These are phyloP conservation scores for Hexactinellida sp. DNA, from an alignment of 37 sponge, comb jelly and placozoan species.

Conservation along the genomic window DNA sequence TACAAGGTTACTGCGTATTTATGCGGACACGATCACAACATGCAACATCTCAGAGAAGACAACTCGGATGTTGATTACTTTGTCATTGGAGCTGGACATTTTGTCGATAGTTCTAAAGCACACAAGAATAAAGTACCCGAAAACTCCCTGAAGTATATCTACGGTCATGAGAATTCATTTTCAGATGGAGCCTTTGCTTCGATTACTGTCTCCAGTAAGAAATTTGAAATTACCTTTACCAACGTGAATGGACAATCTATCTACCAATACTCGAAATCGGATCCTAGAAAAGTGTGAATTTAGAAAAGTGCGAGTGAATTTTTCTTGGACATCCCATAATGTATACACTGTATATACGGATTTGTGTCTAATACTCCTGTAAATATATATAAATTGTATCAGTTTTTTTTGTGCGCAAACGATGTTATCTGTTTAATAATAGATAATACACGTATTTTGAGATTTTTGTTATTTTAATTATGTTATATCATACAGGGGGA, in stretches of 20 bases:
- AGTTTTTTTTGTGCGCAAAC: too few species aligned
- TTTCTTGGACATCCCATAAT: too few species aligned
- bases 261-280: neutral
- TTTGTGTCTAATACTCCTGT: too few species aligned
- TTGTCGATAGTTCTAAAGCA: constrained; percentile 29
- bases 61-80: constrained; percentile 50
- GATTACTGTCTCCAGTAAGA: constrained; percentile 22
- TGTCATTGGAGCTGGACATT: constrained; percentile 71
- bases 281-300: neutral
- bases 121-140: constrained; percentile 47
- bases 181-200: constrained; percentile 42
- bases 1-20: constrained; percentile 36
- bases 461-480: too few species aligned
- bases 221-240: constrained; percentile 38
- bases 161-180: constrained; percentile 21
- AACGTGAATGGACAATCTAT: constrained; percentile 34
- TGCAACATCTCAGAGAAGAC: constrained; percentile 58
- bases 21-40: constrained; percentile 70
- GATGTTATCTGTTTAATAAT: too few species aligned
- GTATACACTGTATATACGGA: too few species aligned
- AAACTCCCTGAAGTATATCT: constrained; percentile 45
- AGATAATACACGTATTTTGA: too few species aligned
- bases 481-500: too few species aligned
- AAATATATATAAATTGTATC: too few species aligned
- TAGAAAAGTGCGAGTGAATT: too few species aligned